These are phyloP conservation scores for Philotrypesis tridentata DNA, from an alignment of 1,140 invertebrate genomes.

Conservation along the genomic window DNA sequence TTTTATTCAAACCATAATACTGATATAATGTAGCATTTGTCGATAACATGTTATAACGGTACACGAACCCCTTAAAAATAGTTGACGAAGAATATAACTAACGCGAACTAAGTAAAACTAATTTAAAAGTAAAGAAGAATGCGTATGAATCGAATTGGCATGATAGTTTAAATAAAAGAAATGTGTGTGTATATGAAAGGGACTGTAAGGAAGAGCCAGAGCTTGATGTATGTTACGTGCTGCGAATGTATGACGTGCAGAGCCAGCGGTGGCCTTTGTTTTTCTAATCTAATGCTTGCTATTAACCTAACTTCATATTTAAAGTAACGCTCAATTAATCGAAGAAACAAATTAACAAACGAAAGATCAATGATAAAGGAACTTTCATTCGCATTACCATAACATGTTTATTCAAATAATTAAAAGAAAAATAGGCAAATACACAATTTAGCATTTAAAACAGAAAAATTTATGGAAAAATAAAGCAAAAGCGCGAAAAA, in stretches of 20 bases:
- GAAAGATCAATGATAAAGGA: not conserved
- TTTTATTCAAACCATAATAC: slow-evolving; percentile 32
- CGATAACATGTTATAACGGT: slow-evolving; percentile 25
- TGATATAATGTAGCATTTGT: slow-evolving; percentile 10
- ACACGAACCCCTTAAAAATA: slow-evolving; percentile 29
- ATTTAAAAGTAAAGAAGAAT: slow-evolving; percentile 31
- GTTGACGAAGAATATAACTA: slow-evolving; percentile 22
- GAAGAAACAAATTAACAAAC: not conserved
- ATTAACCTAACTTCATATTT: slow-evolving; percentile 31
- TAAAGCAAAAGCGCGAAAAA: slow-evolving; percentile 9
- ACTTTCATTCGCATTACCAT: slow-evolving; percentile 22
- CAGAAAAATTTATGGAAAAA: not conserved
- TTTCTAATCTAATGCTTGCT: slow-evolving; percentile 53
- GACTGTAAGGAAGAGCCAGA: slow-evolving; percentile 21
- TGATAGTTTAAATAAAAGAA: slow-evolving; percentile 33
- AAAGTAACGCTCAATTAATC: slow-evolving; percentile 27
- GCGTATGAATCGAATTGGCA: slow-evolving; percentile 28
- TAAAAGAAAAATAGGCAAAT: not conserved
- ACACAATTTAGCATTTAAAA: slow-evolving; percentile 1
- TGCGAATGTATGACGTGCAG: slow-evolving; percentile 47
- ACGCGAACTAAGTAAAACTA: slow-evolving; percentile 33
- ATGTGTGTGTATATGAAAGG: not conserved
- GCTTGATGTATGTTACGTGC: slow-evolving; percentile 39
- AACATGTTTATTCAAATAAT: slow-evolving; percentile 24
- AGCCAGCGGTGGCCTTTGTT: slow-evolving; percentile 55